phyloP scores from a whole-genome alignment of 2,113 vertebrate genomes.

The Corythaixoides concolor region DNA sequence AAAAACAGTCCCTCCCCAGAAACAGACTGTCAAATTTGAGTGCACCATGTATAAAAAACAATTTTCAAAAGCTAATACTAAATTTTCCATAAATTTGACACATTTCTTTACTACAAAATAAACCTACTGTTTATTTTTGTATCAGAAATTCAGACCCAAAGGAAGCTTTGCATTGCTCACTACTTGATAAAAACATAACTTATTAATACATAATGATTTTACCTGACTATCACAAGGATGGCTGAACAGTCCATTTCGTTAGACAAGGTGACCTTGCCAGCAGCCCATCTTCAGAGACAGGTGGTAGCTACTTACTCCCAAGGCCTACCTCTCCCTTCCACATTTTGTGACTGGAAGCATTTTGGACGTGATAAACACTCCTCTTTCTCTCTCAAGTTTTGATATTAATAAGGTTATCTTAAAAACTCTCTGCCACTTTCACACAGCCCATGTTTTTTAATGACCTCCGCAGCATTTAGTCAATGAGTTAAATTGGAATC shows the following conservation, averaged over 20 bases:
- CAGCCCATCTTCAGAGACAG: slow-evolving; percentile 10
- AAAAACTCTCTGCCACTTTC: background rate
- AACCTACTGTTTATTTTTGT: background rate
- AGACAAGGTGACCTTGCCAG: slow-evolving; percentile 31
- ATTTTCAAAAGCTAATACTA: background rate
- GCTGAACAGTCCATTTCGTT: background rate
- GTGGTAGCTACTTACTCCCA: background rate
- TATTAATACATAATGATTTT: background rate
- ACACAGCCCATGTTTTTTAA: background rate
- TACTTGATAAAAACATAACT: background rate
- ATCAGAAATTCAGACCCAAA: background rate
- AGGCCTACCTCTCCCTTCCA: background rate
- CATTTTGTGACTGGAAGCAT: slow-evolving; percentile 24
- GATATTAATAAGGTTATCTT: background rate
- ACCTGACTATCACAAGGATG: background rate
- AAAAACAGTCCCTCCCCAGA: background rate
- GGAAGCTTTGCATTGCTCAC: background rate
- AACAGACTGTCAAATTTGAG: background rate
- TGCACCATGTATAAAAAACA: background rate
- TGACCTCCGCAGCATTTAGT: background rate
- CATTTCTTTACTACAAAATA: background rate
- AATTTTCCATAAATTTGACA: background rate
- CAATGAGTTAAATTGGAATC: background rate
- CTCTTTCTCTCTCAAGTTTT: background rate
- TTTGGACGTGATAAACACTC: background rate